Evolutionary conservation across 2,797 vertebrate species (phyloP).

Genomic region (Sebastiscus tertius): DNA sequence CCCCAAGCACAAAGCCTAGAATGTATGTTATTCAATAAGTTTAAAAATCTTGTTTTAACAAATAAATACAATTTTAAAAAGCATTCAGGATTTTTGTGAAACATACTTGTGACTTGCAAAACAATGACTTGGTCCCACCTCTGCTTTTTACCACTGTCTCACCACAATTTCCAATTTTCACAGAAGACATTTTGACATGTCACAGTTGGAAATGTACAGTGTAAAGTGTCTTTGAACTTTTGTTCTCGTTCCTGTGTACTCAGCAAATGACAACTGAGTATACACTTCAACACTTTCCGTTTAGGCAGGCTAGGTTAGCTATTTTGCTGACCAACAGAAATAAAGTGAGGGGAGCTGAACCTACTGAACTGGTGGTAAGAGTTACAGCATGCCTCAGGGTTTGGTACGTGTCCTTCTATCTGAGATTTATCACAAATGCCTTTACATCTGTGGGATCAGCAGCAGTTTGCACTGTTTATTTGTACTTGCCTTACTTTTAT

Average conservation of each 20-base stretch:
- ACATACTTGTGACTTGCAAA: no score
- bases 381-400: background rate
- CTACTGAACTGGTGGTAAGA: background rate
- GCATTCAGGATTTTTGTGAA: no score
- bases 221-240: background rate
- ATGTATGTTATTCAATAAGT: no score
- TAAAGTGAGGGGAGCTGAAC: background rate
- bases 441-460: background rate
- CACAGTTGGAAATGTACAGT: no score
- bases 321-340: constrained; percentile 9
- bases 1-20: no score
- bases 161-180: no score
- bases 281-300: background rate
- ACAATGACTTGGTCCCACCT: no score
- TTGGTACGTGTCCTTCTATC: background rate
- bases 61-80: no score
- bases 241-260: background rate
- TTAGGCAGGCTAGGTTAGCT: background rate
- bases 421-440: background rate
- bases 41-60: no score
- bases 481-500: background rate
- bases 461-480: background rate
- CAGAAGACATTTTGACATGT: no score
- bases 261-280: background rate
- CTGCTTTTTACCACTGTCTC: no score